Evolutionary conservation across 2,888 invertebrate genomes (phyloP), one percentile per base, ranked within the genome.

Genomic region (Nomada fucata): DNA sequence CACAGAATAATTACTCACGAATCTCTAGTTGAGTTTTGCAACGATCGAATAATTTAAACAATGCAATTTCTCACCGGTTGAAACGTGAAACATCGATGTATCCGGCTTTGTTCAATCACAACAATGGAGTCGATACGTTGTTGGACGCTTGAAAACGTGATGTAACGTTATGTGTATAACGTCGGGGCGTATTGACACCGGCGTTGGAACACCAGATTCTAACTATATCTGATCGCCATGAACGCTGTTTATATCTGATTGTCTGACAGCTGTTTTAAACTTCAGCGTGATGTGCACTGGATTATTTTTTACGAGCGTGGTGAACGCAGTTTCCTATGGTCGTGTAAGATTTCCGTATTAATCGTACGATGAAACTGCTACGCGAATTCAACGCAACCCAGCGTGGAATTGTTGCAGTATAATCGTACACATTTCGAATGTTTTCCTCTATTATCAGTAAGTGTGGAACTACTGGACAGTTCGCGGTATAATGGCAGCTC

Each of bases 401-500:
- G 77, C 82, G 76, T 78, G 74, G 57, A 63, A 69, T 44, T 65
- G 79, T 23, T 18, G 60, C 76, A 65, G 67, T 42, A n/a, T 82
- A 71, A 79, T 71, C 9, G 47, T 76, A 29, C 60, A 13, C n/a
- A 55, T 64, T 29, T 61, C 72, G 83, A 79, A 81, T 75, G 75
- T 78, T 75, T 72, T 55, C 68, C 57, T 55, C 57, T 57, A 59
- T 83, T 70, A 69, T 73, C 13, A 13, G 55, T 47, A 20, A 73
- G 72, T 65, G 65, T n/a, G 59, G 74, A 78, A 36, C 64, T 68
- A 74, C 73, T 29, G 71, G 60, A 64, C 71, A 57, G 52, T 76
- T 76, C 76, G 72, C 65, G 79, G 60, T 67, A 61, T 85, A 91
- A 94, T 94, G 94, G 94, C 94, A 91, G 90, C 94, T 80, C 94